Percentiles rank a stretch among this genome's conserved stretches.
phyloP scores from a whole-genome alignment of 2,797 vertebrate species.

The Ibycter americanus region DNA sequence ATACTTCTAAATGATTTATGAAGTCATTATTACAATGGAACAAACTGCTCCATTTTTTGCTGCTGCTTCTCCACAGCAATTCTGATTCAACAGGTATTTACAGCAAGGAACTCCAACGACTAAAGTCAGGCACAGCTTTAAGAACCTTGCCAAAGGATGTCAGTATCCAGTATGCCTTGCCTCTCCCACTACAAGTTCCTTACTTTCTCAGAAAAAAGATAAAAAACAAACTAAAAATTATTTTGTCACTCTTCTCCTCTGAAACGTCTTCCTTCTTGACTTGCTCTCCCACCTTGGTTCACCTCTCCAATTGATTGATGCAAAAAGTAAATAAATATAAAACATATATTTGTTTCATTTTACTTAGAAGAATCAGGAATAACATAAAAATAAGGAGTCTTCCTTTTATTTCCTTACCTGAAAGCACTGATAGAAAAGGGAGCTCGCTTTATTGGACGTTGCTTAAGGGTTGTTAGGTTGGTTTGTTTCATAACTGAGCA shows the following conservation, averaged over 20 bases:
- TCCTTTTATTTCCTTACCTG: conserved; percentile 80
- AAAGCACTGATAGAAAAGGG: conserved; percentile 92
- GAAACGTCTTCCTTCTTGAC: not conserved
- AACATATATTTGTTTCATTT: not conserved
- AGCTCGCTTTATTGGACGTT: conserved; percentile 92
- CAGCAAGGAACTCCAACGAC: not conserved
- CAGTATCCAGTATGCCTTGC: not conserved
- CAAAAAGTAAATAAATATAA: not conserved
- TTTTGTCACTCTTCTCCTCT: not conserved
- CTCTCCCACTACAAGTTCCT: not conserved
- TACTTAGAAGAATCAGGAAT: not conserved
- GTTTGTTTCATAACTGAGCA: conserved; percentile 92
- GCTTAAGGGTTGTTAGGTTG: conserved; percentile 91
- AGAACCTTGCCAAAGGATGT: not conserved
- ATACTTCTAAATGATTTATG: not conserved
- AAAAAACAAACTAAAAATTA: not conserved
- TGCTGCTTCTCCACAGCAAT: not conserved
- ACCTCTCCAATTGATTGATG: not conserved
- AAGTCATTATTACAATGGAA: not conserved
- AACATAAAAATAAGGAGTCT: not conserved
- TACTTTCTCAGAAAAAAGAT: not conserved
- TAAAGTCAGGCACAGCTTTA: not conserved
- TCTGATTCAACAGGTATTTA: not conserved
- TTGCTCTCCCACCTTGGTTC: not conserved
- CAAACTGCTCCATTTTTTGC: not conserved